Evolutionary conservation across 2,888 invertebrate genomes (phyloP).

Genomic region (Odontothrips loti): DNA sequence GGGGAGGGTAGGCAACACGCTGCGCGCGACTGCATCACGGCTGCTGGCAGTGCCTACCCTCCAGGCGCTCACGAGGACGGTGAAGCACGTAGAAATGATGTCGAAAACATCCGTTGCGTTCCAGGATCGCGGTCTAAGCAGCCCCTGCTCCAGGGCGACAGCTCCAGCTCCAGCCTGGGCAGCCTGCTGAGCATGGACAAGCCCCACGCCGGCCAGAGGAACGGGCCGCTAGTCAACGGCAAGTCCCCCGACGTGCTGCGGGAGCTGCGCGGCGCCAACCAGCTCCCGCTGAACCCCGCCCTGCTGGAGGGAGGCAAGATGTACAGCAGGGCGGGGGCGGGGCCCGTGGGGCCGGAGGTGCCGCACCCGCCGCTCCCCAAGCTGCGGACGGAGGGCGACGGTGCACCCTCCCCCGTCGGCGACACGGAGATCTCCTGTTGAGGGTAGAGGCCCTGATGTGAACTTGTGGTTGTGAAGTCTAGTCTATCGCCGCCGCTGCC

Average conservation of each 20-base stretch:
- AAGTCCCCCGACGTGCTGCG: neutral
- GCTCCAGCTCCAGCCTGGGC: neutral
- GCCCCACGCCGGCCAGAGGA: neutral
- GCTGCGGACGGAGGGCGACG: neutral
- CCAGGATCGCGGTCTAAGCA: neutral
- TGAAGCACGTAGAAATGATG: neutral
- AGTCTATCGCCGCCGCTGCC: neutral
- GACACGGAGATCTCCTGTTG: constrained; percentile 7
- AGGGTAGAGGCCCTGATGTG: neutral
- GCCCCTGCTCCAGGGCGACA: neutral
- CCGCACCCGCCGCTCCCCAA: neutral
- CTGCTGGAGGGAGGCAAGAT: neutral
- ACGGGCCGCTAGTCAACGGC: neutral
- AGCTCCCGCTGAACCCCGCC: neutral
- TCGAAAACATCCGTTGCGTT: neutral
- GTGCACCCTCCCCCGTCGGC: neutral
- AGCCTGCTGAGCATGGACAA: constrained; percentile 8
- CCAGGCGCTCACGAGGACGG: neutral
- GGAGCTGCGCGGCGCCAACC: neutral
- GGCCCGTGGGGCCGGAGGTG: too few species aligned
- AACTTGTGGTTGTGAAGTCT: constrained; percentile 13
- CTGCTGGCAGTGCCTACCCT: neutral
- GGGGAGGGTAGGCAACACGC: neutral
- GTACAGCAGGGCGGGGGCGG: too few species aligned
- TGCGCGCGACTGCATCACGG: neutral